phyloP scores from a whole-genome alignment of 2,797 vertebrate genomes.

The Bufotes viridis region DNA sequence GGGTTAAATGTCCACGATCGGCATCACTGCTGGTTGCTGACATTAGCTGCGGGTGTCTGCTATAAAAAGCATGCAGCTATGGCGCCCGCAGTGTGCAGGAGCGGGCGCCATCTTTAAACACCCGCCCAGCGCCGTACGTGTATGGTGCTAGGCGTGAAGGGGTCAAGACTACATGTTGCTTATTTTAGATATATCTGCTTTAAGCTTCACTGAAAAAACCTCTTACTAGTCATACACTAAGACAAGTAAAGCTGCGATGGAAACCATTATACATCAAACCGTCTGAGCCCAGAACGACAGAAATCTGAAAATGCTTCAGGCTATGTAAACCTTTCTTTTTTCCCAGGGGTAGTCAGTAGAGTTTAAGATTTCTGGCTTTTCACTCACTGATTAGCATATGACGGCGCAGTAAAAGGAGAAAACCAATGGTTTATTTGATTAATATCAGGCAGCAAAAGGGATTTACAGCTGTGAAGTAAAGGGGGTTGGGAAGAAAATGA shows the following conservation, averaged over 20 bases:
- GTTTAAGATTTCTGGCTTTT: conserved; percentile 54
- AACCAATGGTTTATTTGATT: conserved; percentile 57
- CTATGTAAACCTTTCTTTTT: conserved; percentile 48
- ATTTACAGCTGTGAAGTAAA: conserved; percentile 35
- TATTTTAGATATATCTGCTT: neutral
- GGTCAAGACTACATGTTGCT: neutral
- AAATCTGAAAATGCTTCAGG: conserved; percentile 24
- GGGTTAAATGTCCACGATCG: no score
- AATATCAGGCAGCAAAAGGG: conserved; percentile 52
- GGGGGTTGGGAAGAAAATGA: conserved; percentile 28
- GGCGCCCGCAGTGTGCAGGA: no score
- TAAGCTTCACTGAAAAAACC: neutral
- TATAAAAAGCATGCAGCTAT: no score
- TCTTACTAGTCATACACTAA: neutral
- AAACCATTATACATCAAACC: conserved; percentile 36
- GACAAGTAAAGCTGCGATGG: neutral
- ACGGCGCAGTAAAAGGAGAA: conserved; percentile 39
- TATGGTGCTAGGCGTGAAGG: no score
- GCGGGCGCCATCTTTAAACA: no score
- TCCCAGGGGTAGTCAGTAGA: conserved; percentile 38
- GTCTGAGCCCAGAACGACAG: conserved; percentile 15
- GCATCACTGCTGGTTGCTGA: no score
- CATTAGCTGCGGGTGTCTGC: no score
- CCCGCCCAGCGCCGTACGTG: no score
- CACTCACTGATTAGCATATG: conserved; percentile 57